phyloP scores from a whole-genome alignment of 1,140 invertebrate genomes.

The Heliconius himera region DNA sequence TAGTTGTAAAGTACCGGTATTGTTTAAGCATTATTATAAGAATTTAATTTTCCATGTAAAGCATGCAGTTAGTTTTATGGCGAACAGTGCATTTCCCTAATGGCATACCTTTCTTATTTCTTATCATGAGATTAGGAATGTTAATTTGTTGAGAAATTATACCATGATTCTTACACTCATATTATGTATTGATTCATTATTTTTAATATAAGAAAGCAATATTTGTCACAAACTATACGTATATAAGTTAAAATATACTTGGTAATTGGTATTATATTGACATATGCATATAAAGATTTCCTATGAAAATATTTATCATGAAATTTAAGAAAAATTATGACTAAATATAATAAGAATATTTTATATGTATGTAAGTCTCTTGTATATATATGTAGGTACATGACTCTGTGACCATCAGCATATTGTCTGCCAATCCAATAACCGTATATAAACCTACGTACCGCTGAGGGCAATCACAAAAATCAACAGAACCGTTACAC shows the following conservation, averaged over 20 bases:
- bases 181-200: too few relatives aligned
- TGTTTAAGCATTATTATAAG: constrained; percentile 1
- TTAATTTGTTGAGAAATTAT: too few relatives aligned
- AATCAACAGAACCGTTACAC: constrained; percentile 41
- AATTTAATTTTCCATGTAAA: background rate
- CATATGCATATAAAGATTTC: background rate
- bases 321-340: background rate
- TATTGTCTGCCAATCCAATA: background rate
- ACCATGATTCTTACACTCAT: too few relatives aligned
- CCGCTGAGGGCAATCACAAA: constrained; percentile 37
- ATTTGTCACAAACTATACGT: too few relatives aligned
- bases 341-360: background rate
- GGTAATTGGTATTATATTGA: background rate
- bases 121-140: background rate
- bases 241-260: background rate
- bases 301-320: background rate
- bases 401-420: background rate
- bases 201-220: too few relatives aligned
- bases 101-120: background rate
- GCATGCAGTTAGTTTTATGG: background rate
- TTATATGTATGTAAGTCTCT: background rate
- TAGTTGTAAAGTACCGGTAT: background rate
- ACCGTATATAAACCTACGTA: constrained; percentile 4
- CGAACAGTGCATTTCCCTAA: background rate
- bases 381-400: background rate